phyloP scores from a whole-genome alignment of 2,113 vertebrate species.

The Brachionichthys hirsutus region DNA sequence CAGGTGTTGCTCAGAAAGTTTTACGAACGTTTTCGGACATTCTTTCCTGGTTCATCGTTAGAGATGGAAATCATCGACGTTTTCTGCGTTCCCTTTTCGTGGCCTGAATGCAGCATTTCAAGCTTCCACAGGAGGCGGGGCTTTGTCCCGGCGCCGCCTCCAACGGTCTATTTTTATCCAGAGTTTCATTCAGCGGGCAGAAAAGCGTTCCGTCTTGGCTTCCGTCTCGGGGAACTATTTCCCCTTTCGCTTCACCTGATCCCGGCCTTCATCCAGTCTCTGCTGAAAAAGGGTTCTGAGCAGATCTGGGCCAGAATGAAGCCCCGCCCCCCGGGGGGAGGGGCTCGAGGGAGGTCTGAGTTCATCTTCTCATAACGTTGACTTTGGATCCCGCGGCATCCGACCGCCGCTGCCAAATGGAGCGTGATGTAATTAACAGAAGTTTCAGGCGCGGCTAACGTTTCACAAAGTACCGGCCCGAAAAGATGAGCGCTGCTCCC shows the following conservation, averaged over 20 bases:
- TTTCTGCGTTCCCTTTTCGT: slow-evolving; percentile 18
- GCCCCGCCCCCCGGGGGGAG: neutral
- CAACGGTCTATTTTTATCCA: slow-evolving; percentile 10
- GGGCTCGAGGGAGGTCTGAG: slow-evolving; percentile 38
- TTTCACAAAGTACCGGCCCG: no score
- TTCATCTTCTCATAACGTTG: slow-evolving; percentile 70
- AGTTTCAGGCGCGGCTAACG: no score
- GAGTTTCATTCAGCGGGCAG: slow-evolving; percentile 45
- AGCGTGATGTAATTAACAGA: slow-evolving; percentile 62
- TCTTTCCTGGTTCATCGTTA: slow-evolving; percentile 26
- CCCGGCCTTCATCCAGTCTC: slow-evolving; percentile 8
- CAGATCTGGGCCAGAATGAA: neutral
- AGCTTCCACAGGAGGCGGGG: slow-evolving; percentile 36
- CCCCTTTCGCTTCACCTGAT: slow-evolving; percentile 25
- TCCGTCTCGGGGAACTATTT: slow-evolving; percentile 31
- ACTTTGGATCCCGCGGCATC: slow-evolving; percentile 59
- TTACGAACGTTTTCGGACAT: slow-evolving; percentile 26
- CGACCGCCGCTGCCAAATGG: slow-evolving; percentile 56
- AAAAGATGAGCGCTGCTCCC: no score
- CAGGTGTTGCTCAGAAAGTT: slow-evolving; percentile 34
- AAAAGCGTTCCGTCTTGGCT: slow-evolving; percentile 18
- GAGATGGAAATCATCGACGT: neutral
- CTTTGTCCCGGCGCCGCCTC: slow-evolving; percentile 46
- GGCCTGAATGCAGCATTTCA: slow-evolving; percentile 12
- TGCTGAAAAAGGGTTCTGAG: slow-evolving; percentile 13